Evolutionary conservation across 2,113 vertebrate species (phyloP), one percentile per base, ranked within the genome.

Genomic region (Channa argus): DNA sequence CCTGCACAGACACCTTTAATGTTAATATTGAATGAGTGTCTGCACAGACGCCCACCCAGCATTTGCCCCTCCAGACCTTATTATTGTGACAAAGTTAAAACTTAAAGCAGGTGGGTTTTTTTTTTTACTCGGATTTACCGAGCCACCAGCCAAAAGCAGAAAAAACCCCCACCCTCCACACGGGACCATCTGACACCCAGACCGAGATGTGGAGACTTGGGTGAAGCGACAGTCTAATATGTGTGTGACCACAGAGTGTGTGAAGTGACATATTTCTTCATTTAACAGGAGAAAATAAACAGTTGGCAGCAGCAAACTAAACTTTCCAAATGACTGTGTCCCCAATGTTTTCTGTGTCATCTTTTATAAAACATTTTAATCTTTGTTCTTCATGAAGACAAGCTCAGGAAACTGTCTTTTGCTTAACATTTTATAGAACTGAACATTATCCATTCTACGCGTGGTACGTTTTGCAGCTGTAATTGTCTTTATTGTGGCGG

Each of bases 31-130:
- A 75, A 56, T 68, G 67, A 52, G 58, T 43, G 46, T 50, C 49
- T 71, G 59, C 34, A 33, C 0, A 61, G 63, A 69, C 56, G 78
- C 84, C 83, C 74, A 79, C 72, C 83, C 83, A 86, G 59, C 68
- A 44, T 70, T 74, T 55, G 66, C 5, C 58, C 51, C 24, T 24
- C 24, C 24, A 24, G 24, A 24, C 24, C 1, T 1, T 24, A 24
- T 24, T 24, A 24, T 24, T 24, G 24, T 24, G 24, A 24, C 24
- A 24, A 24, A 24, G 24, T 24, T 62, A 24, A 87, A 90, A 86
- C 71, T 61, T 58, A 69, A 90, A 88, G 81, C 87, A 92, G 88
- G 80, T 72, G 36, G 62, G 8, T 41, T 74, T 82, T 77, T 72
- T 69, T 60, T 53, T 77, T 77, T n/a, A n/a, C n/a, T n/a, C 38